Percentiles rank a stretch among this genome's conserved stretches.
Evolutionary conservation across 2,113 vertebrate species (phyloP).

Genomic region (Electrona antarctica): DNA sequence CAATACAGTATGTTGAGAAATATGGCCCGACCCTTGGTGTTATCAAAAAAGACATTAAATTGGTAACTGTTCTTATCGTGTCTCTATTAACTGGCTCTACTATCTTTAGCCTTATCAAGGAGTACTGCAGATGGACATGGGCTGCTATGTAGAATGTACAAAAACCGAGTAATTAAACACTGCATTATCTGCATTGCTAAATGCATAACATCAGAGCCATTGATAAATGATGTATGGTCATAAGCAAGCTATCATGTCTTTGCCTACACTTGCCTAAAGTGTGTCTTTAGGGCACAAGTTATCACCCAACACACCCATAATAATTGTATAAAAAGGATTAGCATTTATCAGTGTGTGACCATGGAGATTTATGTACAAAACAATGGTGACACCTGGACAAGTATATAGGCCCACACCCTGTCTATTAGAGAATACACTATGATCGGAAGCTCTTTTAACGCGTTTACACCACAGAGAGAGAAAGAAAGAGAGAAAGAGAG

Average conservation of each 20-base stretch:
- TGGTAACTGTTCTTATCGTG: slow-evolving; percentile 41
- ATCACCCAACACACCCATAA: slow-evolving; percentile 41
- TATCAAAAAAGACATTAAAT: slow-evolving; percentile 62
- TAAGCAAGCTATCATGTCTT: slow-evolving; percentile 11
- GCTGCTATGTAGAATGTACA: slow-evolving; percentile 15
- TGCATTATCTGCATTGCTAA: slow-evolving; percentile 8
- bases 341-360: not conserved
- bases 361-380: not conserved
- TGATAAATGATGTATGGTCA: slow-evolving; percentile 5
- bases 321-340: slow-evolving; percentile 50
- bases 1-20: slow-evolving; percentile 55
- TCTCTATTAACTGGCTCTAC: slow-evolving; percentile 60
- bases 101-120: slow-evolving; percentile 48
- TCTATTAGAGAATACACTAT: slow-evolving; percentile 3
- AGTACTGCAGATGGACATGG: slow-evolving; percentile 12
- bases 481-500: not conserved
- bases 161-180: not conserved
- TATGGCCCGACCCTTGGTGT: slow-evolving; percentile 40
- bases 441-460: not conserved
- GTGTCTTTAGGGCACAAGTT: slow-evolving; percentile 4
- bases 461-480: not conserved
- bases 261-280: not conserved
- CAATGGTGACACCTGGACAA: not conserved
- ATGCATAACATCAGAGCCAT: slow-evolving; percentile 1
- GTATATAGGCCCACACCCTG: not conserved